Conservation (phyloP, 2,888 invertebrate species). For the Tetanocera ferruginea region DNA sequence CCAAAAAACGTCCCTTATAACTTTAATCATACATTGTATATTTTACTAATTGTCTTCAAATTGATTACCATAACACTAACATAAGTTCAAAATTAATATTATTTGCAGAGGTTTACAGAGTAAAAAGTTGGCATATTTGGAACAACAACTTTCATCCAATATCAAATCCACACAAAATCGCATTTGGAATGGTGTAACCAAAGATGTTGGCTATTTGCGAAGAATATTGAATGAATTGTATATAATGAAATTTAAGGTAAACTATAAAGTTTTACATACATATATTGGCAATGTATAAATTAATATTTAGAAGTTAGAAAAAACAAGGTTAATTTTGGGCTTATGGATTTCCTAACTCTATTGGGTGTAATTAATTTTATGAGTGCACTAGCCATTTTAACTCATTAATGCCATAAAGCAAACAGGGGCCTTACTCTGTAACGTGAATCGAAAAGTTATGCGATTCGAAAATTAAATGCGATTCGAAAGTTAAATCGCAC, state of each 20-base stretch:
- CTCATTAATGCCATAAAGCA: too few species aligned
- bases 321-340: conserved; percentile 33
- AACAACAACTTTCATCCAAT: conserved; percentile 82
- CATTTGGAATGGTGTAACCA: conserved; percentile 82
- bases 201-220: conserved; percentile 80
- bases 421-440: too few species aligned
- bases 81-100: conserved; percentile 50
- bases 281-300: neutral
- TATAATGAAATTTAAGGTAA: conserved; percentile 84
- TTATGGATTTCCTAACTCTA: conserved; percentile 25
- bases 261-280: conserved; percentile 41
- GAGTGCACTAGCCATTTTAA: too few species aligned
- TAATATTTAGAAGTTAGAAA: neutral
- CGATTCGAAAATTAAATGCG: too few species aligned
- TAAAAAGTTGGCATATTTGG: conserved; percentile 80
- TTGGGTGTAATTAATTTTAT: too few species aligned
- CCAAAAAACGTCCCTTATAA: too few species aligned
- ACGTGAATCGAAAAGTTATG: too few species aligned
- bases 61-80: neutral
- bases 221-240: conserved; percentile 86
- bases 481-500: too few species aligned
- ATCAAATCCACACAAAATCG: conserved; percentile 83
- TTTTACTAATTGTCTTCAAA: too few species aligned
- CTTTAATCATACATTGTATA: too few species aligned
- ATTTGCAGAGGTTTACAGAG: conserved; percentile 72